Base-by-base conservation (phyloP, 2,113 vertebrate genomes). In the Corythornis cristatus region DNA sequence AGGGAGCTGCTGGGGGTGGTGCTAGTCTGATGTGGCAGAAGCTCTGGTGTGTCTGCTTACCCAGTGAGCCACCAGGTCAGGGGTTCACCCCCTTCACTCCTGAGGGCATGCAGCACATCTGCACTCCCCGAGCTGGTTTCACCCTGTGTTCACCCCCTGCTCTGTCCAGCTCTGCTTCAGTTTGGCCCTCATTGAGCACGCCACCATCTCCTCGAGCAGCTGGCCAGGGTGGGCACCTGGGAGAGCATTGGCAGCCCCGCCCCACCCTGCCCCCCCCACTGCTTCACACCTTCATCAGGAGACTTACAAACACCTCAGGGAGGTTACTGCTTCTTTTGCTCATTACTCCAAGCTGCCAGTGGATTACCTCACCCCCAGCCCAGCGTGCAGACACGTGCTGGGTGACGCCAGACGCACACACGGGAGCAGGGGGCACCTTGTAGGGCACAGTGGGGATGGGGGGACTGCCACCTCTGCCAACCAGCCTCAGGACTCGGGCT, bases 291-390 rank as follows among this genome's bases (percentile, higher is more conserved):
- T 91, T 86, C 12, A 28, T 83, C 92, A 78, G 87, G 75, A 81
- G 80, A 96, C 70, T 89, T 76, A 46, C 2, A 80, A 88, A 87
- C 90, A 94, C 89, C 93, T 96, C 91, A 91, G 93, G 93, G 94
- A 95, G 88, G 91, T 92, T 86, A 58, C 50, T 74, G 72, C 91
- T 94, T 90, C 64, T 42, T 94, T 86, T 80, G 60, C 90, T 86
- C 82, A 53, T 90, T 83, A 80, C 29, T 74, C 76, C 11, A 8
- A 95, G 83, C 85, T 92, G 90, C 89, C 89, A 70, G 70, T 88
- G 67, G 8, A 89, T 95, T 95, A 95, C 95, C 94, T 93, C 94
- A 93, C 1, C 8, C 91, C 92, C 93, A 81, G 93, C 94, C 79
- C 93, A 56, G 94, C 86, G 51, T 4, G 62, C 33, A 83, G 86